Percentiles rank a stretch among this genome's conserved stretches.
Evolutionary conservation across 2,797 vertebrate genomes (phyloP).

Genomic region (Otus scops): DNA sequence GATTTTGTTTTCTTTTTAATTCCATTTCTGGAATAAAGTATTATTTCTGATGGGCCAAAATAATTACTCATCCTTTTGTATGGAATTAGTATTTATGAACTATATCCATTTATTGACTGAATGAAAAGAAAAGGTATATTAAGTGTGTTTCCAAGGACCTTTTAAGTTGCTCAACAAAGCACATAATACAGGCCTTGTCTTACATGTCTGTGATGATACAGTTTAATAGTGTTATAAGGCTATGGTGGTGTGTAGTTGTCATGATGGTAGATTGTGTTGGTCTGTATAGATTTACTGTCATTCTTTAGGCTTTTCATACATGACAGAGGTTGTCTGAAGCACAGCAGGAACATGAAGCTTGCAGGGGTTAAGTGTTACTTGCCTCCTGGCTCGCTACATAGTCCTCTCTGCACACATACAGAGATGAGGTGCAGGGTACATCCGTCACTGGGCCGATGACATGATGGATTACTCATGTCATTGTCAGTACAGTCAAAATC

Average conservation of each 20-base stretch:
- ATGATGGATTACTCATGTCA: constrained; percentile 87
- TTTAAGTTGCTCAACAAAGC: constrained; percentile 59
- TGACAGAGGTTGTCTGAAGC: constrained; percentile 77
- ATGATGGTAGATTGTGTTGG: constrained; percentile 77
- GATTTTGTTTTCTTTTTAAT: neutral
- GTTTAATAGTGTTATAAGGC: constrained; percentile 74
- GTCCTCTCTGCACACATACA: constrained; percentile 76
- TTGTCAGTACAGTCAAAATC: constrained; percentile 83
- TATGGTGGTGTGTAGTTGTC: constrained; percentile 74
- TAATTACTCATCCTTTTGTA: neutral
- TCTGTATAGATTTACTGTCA: constrained; percentile 87
- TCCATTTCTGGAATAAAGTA: neutral
- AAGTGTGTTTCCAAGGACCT: constrained; percentile 14
- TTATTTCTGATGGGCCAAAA: neutral
- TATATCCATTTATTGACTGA: neutral
- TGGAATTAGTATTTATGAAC: constrained; percentile 16
- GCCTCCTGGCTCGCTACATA: constrained; percentile 76
- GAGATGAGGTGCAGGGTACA: constrained; percentile 74
- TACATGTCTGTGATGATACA: constrained; percentile 72
- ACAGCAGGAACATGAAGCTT: constrained; percentile 73
- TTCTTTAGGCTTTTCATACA: constrained; percentile 71
- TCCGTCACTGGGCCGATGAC: constrained; percentile 81
- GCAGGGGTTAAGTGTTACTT: constrained; percentile 83
- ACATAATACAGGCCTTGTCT: constrained; percentile 64
- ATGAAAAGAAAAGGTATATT: constrained; percentile 15